phyloP scores from a whole-genome alignment of 2,888 invertebrate genomes.

The Andrena chrysosceles region DNA sequence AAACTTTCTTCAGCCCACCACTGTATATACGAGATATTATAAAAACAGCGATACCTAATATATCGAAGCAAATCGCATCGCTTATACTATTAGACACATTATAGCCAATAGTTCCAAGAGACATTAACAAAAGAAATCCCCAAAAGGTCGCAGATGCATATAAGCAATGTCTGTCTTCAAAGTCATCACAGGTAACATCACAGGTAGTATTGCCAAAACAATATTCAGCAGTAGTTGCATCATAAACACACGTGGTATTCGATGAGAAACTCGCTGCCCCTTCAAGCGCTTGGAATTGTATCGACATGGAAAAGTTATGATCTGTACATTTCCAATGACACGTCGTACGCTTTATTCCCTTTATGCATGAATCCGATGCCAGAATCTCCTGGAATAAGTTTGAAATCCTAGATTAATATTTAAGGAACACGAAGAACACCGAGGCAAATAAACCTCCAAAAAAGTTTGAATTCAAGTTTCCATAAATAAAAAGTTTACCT shows the following conservation, averaged over 20 bases:
- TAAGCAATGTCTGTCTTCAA: conserved; percentile 80
- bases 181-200: conserved; percentile 70
- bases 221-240: conserved; percentile 41
- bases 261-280: conserved; percentile 55
- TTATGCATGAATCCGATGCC: conserved; percentile 29
- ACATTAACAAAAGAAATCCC: conserved; percentile 90
- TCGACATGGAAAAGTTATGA: conserved; percentile 59
- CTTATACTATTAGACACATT: conserved; percentile 95
- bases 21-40: too few relatives aligned
- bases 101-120: conserved; percentile 91
- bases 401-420: background rate
- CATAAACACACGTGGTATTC: conserved; percentile 66
- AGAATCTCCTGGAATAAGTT: conserved; percentile 44
- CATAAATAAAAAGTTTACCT: conserved; percentile 49
- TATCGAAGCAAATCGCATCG: conserved; percentile 96
- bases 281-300: conserved; percentile 60
- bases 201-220: conserved; percentile 64
- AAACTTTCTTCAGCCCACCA: too few relatives aligned
- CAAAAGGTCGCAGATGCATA: conserved; percentile 89
- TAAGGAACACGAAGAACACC: background rate
- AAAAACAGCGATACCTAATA: conserved; percentile 88
- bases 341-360: conserved; percentile 48
- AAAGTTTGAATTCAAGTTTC: background rate
- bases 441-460: background rate
- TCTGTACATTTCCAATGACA: conserved; percentile 75